phyloP scores from a whole-genome alignment of 2,113 vertebrate species.

The Hiodon alosoides region DNA sequence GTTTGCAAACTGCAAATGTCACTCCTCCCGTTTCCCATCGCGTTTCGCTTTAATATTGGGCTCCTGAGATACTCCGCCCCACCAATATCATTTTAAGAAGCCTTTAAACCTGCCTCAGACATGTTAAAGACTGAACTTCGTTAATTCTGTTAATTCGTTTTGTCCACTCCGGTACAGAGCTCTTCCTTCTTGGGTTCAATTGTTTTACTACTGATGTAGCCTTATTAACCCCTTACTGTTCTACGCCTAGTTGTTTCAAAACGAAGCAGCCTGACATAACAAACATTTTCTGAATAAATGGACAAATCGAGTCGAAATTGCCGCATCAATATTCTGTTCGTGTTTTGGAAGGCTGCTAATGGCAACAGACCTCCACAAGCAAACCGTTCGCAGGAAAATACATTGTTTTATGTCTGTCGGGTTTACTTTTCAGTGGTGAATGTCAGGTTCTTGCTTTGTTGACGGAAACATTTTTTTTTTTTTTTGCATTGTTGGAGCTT shows the following conservation, averaged over 20 bases:
- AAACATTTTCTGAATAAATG: background rate
- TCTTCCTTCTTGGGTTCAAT: background rate
- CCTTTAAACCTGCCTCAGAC: slow-evolving; percentile 7
- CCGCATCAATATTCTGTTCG: background rate
- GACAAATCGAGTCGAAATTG: background rate
- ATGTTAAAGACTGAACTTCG: slow-evolving; percentile 30
- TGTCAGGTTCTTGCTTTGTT: background rate
- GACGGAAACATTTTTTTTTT: background rate
- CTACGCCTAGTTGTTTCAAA: background rate
- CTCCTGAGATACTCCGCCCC: background rate
- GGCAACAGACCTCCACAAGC: background rate
- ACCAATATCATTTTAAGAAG: background rate
- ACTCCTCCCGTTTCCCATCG: background rate
- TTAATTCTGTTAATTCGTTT: slow-evolving; percentile 37
- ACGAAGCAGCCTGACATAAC: background rate
- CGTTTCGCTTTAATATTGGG: background rate
- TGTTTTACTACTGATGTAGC: background rate
- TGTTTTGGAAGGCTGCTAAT: background rate
- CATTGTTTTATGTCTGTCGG: background rate
- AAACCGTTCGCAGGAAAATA: slow-evolving; percentile 1
- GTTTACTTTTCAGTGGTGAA: background rate
- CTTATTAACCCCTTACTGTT: background rate
- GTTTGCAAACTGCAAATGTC: slow-evolving; percentile 26
- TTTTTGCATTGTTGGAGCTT: background rate
- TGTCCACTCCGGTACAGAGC: slow-evolving; percentile 16